Conservation (phyloP, 2,888 invertebrate genomes). For the Xylota segnis region DNA sequence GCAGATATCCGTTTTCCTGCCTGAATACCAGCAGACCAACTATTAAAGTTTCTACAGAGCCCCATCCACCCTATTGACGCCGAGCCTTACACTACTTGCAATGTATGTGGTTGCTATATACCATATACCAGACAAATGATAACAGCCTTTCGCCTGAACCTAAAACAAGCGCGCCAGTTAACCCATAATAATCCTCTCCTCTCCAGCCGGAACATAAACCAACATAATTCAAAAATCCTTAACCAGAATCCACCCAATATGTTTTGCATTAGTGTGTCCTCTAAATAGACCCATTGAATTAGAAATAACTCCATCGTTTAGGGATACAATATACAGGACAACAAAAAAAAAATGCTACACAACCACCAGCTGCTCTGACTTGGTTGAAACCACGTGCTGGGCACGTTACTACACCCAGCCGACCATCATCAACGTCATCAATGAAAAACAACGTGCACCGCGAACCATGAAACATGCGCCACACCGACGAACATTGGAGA, state of each 20-base stretch:
- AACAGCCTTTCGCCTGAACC: conserved; percentile 18
- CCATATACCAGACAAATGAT: conserved; percentile 49
- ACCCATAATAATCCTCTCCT: conserved; percentile 49
- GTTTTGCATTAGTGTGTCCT: conserved; percentile 43
- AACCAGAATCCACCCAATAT: conserved; percentile 34
- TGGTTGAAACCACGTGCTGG: conserved; percentile 69
- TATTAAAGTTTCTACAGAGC: neutral
- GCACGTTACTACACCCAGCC: conserved; percentile 46
- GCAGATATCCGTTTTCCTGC: no score
- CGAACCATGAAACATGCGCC: conserved; percentile 77
- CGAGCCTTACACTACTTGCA: conserved; percentile 55
- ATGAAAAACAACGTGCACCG: conserved; percentile 75
- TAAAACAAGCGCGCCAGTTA: conserved; percentile 7
- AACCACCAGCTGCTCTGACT: conserved; percentile 72
- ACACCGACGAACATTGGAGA: conserved; percentile 59
- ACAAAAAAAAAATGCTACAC: conserved; percentile 31
- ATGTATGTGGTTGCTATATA: conserved; percentile 67
- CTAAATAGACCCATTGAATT: conserved; percentile 69
- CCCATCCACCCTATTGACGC: neutral
- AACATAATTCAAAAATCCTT: conserved; percentile 68
- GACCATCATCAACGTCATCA: conserved; percentile 64
- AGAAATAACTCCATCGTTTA: conserved; percentile 71
- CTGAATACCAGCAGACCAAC: neutral
- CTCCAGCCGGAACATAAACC: conserved; percentile 52
- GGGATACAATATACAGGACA: conserved; percentile 49